Evolutionary conservation across 1,140 invertebrate genomes (phyloP).

Genomic region (Daktulosphaira vitifoliae): DNA sequence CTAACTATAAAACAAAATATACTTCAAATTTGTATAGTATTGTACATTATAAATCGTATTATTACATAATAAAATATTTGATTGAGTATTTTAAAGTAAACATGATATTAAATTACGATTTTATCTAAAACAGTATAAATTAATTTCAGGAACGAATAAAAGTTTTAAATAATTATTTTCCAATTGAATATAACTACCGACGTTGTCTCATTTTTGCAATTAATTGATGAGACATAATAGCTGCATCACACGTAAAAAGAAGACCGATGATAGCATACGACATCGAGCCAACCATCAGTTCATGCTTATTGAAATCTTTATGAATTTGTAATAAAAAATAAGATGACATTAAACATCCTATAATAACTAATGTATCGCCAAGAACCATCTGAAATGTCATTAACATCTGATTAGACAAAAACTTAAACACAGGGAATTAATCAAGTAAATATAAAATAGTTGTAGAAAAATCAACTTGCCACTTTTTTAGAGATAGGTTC

Average conservation of each 20-base stretch:
- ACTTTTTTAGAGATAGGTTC: conserved; percentile 18
- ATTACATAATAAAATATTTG: no score
- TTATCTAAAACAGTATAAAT: no score
- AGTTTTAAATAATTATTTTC: no score
- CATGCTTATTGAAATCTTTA: background rate
- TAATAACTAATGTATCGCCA: background rate
- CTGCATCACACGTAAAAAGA: conserved; percentile 2
- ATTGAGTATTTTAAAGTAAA: no score
- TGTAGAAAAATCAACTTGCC: background rate
- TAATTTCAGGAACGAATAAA: no score
- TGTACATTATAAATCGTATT: no score
- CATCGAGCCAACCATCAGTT: background rate
- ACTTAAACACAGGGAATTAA: no score
- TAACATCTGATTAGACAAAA: background rate
- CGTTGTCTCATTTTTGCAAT: background rate
- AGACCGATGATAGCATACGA: conserved; percentile 4
- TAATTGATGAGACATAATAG: conserved; percentile 8
- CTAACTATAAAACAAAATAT: no score
- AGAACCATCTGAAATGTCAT: conserved; percentile 1
- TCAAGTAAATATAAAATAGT: no score
- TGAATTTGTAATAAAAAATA: background rate
- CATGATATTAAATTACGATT: no score
- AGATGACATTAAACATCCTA: background rate
- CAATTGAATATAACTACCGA: no score
- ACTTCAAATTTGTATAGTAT: no score